phyloP scores from a whole-genome alignment of 2,113 vertebrate genomes.

The Chauna torquata region DNA sequence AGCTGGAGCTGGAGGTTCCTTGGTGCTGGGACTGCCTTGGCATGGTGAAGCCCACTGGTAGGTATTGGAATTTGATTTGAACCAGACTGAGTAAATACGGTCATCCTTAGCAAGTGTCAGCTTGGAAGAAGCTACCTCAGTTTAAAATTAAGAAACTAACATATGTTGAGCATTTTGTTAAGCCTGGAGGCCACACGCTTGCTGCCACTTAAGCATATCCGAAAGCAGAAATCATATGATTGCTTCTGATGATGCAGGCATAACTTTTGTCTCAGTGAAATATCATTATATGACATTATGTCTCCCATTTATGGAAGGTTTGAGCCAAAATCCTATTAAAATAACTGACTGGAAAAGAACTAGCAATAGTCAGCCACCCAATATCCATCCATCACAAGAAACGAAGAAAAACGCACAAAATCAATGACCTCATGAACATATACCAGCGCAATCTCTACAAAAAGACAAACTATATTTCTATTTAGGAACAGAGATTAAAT shows the following conservation, averaged over 20 bases:
- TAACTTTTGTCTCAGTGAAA: background rate
- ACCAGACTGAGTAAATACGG: background rate
- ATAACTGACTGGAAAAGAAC: background rate
- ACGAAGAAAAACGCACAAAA: background rate
- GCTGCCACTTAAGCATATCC: background rate
- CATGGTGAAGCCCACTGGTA: fast-evolving
- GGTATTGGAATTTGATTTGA: background rate
- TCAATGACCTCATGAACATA: background rate
- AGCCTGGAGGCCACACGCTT: background rate
- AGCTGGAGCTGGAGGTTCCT: fast-evolving
- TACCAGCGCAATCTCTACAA: background rate
- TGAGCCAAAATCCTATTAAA: background rate
- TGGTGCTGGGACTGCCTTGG: background rate
- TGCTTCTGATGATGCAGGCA: background rate
- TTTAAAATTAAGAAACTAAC: background rate
- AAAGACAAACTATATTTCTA: background rate
- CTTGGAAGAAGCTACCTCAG: background rate
- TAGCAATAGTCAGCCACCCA: background rate
- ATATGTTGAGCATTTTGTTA: background rate
- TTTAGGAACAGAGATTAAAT: background rate
- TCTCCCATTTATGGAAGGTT: background rate
- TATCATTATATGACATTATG: background rate
- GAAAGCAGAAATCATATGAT: background rate
- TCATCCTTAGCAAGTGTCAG: background rate
- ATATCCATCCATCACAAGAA: background rate